Evolutionary conservation across 2,888 invertebrate species (phyloP), one percentile per base, ranked within the genome.

Genomic region (Phoenoteleia sp.): DNA sequence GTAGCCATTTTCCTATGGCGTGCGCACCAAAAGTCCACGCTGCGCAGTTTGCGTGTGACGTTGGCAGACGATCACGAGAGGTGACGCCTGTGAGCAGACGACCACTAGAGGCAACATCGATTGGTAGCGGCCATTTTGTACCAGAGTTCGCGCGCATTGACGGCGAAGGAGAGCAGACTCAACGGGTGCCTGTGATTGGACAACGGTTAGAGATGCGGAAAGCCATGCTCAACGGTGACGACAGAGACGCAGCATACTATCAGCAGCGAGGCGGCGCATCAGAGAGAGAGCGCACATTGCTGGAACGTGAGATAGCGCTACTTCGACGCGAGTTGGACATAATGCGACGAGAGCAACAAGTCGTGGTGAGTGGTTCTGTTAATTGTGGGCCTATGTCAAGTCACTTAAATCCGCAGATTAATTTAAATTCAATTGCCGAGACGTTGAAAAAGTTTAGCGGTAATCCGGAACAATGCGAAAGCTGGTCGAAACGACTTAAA

Each of bases 41-140:
- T 64, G 47, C 64, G 64, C 64, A 64, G 64, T 64, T 64, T 64
- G 47, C 64, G 64, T 17, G 45, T 9, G 29, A 45, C 64, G 21
- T 9, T 21, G 13, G 39, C 15, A 13, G 19, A 60, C 60, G 60
- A 60, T 13, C 7, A 23, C 60, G n/a, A 15, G 23, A 54, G 15
- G 17, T 17, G 33, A 33, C 33, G 11, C 33, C 6, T 2, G 4
- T 9, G 15, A 15, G 2, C 45, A 45, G 45, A 19, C 2, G 15
- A 9, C 9, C 15, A 45, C 15, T 19, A 15, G 15, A n/a, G 19
- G 15, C 15, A 45, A 23, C 9, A n/a, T 5, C 21, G 17, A 62
- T n/a, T 62, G 21, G 17, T 27, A 42, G 45, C 39, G 17, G 19
- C 9, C 36, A n/a, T n/a, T n/a, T n/a, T n/a, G n/a, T n/a, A n/a